phyloP scores from a whole-genome alignment of 35 echinoderm and acorn worm genomes.

The Holothuria glaberrima region DNA sequence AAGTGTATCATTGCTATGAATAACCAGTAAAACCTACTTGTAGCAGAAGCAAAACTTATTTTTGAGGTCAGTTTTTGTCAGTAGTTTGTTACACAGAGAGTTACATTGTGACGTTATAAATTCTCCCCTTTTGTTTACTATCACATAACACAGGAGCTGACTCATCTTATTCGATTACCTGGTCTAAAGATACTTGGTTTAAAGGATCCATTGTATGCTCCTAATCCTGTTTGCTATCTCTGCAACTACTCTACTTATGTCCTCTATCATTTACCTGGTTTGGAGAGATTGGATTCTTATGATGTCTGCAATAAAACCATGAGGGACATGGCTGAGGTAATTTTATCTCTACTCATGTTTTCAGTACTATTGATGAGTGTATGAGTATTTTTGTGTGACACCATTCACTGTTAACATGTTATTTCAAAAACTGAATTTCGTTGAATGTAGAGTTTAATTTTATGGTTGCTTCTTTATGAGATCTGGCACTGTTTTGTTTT shows the following conservation, averaged over 20 bases:
- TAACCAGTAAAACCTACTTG: too few species aligned
- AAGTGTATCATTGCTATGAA: too few species aligned
- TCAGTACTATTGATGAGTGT: too few species aligned
- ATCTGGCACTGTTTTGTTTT: too few species aligned
- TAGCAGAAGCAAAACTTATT: too few species aligned
- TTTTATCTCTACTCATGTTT: background rate
- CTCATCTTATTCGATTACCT: constrained; percentile 83
- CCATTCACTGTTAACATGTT: background rate
- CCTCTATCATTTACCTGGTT: constrained; percentile 85
- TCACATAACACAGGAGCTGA: constrained; percentile 72
- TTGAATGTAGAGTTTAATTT: too few species aligned
- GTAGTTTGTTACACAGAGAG: too few species aligned
- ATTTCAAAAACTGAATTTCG: too few species aligned
- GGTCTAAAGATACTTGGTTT: constrained; percentile 79
- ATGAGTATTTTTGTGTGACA: too few species aligned
- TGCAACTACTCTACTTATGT: constrained; percentile 99
- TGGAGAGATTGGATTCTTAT: constrained; percentile 88
- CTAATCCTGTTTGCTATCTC: constrained; percentile 93
- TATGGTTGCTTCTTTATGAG: too few species aligned
- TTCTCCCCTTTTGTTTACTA: background rate
- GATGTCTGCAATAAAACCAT: constrained; percentile 94
- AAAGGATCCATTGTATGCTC: constrained; percentile 92
- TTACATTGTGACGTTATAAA: background rate
- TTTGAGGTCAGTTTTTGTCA: too few species aligned
- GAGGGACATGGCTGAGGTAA: constrained; percentile 98